These are phyloP conservation scores for Oostethus manadensis DNA, from an alignment of 2,113 vertebrate genomes.

Conservation along the genomic window DNA sequence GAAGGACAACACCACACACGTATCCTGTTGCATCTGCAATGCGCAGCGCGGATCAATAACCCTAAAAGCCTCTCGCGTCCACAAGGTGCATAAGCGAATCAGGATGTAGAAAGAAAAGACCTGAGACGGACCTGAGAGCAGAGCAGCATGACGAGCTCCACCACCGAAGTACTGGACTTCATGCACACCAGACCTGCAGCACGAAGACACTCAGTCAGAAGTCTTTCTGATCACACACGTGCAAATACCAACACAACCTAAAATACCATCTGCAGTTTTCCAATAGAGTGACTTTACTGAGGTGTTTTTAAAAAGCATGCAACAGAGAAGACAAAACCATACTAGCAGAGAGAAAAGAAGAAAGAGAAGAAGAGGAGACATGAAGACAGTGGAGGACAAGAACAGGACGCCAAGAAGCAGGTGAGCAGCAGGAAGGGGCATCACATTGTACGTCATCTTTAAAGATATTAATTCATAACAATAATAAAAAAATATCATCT, in stretches of 20 bases:
- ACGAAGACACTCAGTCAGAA: slow-evolving; percentile 39
- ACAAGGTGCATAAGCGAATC: not conserved
- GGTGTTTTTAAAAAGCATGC: slow-evolving; percentile 53
- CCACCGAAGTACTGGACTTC: slow-evolving; percentile 98
- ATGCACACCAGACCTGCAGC: slow-evolving; percentile 91
- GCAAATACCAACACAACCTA: not conserved
- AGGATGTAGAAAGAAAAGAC: not conserved
- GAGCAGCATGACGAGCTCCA: slow-evolving; percentile 97
- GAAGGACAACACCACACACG: not conserved
- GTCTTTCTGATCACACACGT: not conserved
- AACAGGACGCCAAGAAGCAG: slow-evolving; percentile 62
- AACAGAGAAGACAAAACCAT: slow-evolving; percentile 60
- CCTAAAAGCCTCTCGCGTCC: slow-evolving; percentile 11
- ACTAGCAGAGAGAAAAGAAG: slow-evolving; percentile 26
- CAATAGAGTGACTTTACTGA: slow-evolving; percentile 3
- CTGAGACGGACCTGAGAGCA: slow-evolving; percentile 86
- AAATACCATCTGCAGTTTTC: slow-evolving; percentile 20
- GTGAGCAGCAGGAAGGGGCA: slow-evolving; percentile 38
- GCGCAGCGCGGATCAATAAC: slow-evolving; percentile 33
- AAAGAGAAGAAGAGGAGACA: slow-evolving; percentile 19
- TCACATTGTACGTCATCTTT: slow-evolving; percentile 21
- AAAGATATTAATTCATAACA: not conserved
- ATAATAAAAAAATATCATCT: slow-evolving; percentile 21
- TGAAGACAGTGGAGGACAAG: slow-evolving; percentile 56
- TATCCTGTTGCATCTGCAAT: slow-evolving; percentile 55